Evolutionary conservation across 2,113 vertebrate species (phyloP).

Genomic region (Salvelinus sp.): DNA sequence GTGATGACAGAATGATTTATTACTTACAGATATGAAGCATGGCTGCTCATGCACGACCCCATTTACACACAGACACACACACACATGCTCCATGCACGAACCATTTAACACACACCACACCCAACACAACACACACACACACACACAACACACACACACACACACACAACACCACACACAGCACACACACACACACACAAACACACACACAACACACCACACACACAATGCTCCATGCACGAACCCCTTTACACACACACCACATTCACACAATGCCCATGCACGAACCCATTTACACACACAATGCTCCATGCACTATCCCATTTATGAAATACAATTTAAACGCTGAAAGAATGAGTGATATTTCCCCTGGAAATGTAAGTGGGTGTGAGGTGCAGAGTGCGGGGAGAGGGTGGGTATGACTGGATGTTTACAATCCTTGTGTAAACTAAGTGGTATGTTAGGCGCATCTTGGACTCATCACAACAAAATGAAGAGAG

Average conservation of each 20-base stretch:
- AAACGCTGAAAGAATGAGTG: no score
- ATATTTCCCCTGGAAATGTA: not conserved
- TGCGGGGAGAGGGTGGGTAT: not conserved
- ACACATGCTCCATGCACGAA: not conserved
- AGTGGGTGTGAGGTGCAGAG: not conserved
- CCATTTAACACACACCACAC: no score
- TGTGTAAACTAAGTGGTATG: not conserved
- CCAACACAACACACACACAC: not conserved
- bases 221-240: no score
- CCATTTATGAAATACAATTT: no score
- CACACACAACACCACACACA: no score
- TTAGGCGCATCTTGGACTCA: conserved; percentile 6
- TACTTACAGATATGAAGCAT: not conserved
- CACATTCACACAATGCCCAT: no score
- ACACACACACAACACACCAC: no score
- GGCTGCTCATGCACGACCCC: not conserved
- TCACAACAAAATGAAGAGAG: not conserved
- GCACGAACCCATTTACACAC: no score
- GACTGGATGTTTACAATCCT: not conserved
- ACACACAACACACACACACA: no score
- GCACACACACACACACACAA: not conserved
- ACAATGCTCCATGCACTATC: no score
- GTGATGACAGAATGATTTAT: conserved; percentile 39
- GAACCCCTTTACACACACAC: not conserved
- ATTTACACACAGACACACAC: not conserved